Evolutionary conservation across 37 sponge, comb jelly and placozoan species (phyloP), one percentile per base, ranked within the genome.

Genomic region (Aplysina aerophoba): DNA sequence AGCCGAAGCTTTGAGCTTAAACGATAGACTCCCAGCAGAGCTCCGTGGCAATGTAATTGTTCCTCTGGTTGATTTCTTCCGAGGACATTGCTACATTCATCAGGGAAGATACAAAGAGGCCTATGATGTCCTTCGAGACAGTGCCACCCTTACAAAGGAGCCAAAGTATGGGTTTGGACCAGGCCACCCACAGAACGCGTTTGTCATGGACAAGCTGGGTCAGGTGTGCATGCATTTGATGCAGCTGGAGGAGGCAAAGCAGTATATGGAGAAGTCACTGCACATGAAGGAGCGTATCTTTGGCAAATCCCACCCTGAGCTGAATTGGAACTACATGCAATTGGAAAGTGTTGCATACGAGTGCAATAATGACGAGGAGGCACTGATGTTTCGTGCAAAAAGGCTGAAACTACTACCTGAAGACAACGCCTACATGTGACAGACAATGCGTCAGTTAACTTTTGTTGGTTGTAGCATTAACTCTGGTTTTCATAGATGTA

Each of bases 261-360:
- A 69, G 33, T 69, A 35, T 6, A 6, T 69, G 1, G 34, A 69
- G 34, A 12, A 69, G 30, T n/a, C 71, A 1, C 35, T 69, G 17
- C 1, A 69, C 1, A 11, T 69, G 17, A 69, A 69, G 34, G 30
- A 11, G 34, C 17, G 34, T 11, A 69, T 34, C 34, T 27, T 12
- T 28, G 71, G 71, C 17, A n/a, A n/a, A 4, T 34, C 35, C 19
- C 28, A 30, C 71, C 28, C 13, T 31, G 34, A 69, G 34, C 34
- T 69, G 6, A 17, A 6, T 1, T 31, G 34, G 71, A 69, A 31
- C 4, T 69, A 69, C 71, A 4, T 6, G 2, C 28, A 11, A 4
- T 6, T 69, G 71, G 34, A 69, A 69, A 69, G 34, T 11, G 71
- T 35, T 30, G n/a, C 63, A 62, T 69, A 69, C 6, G 71, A 69